Evolutionary conservation across 2,888 invertebrate species (phyloP).

Genomic region (Coleophora flavipennella): DNA sequence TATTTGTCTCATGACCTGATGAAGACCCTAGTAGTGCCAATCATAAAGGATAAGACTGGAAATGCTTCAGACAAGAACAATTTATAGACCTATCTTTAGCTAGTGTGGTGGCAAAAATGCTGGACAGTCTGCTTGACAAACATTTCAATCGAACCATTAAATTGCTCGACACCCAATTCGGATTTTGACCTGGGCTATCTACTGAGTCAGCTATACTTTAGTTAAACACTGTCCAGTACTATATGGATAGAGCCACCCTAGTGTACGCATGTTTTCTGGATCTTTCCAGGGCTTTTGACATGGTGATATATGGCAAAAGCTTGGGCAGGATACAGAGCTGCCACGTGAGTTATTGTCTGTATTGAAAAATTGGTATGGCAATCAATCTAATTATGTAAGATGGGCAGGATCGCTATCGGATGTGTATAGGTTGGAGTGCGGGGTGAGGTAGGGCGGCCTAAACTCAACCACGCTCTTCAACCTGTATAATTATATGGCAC

Average conservation of each 20-base stretch:
- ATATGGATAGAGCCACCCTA: neutral
- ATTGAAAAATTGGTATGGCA: too few relatives aligned
- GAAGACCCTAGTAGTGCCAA: conserved; percentile 11
- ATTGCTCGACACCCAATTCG: neutral
- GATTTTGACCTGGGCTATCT: neutral
- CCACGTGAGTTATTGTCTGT: too few relatives aligned
- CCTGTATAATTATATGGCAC: too few relatives aligned
- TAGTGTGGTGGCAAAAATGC: conserved; percentile 4
- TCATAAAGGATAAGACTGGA: conserved; percentile 16
- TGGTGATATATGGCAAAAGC: too few relatives aligned
- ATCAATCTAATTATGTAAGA: too few relatives aligned
- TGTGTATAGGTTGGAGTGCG: too few relatives aligned
- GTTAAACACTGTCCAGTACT: neutral
- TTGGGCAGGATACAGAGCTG: too few relatives aligned
- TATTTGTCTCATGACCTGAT: too few relatives aligned
- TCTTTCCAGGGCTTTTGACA: neutral
- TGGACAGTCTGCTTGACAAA: conserved; percentile 1
- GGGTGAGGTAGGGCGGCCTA: too few relatives aligned
- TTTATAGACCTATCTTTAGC: conserved; percentile 2
- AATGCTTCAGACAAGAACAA: conserved; percentile 11
- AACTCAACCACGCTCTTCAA: too few relatives aligned
- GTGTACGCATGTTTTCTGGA: neutral
- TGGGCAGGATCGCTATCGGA: too few relatives aligned
- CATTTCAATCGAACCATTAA: too few relatives aligned
- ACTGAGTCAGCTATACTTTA: neutral